Conservation (phyloP, 2,888 invertebrate species). For the Limnephilus marmoratus region DNA sequence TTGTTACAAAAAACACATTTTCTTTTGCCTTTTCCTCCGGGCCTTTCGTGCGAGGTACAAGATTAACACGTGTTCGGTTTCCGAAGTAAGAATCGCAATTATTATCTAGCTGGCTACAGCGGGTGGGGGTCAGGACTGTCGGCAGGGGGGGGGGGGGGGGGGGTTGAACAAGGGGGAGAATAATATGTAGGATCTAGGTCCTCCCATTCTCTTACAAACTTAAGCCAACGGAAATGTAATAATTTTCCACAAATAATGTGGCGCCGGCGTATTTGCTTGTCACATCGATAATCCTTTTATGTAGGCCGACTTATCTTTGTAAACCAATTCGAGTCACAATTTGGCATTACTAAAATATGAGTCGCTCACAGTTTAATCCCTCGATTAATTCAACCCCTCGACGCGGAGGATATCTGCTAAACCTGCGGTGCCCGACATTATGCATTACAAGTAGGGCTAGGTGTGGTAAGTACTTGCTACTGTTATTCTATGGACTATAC, state of each 20-base stretch:
- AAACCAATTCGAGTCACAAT: conserved; percentile 2
- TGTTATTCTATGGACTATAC: not conserved
- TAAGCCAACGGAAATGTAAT: conserved; percentile 2
- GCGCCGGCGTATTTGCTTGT: not conserved
- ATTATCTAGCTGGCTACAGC: not conserved
- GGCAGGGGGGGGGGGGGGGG: not conserved
- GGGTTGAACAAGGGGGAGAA: not conserved
- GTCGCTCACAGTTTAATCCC: not conserved
- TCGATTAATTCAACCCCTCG: not conserved
- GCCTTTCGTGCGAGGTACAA: not conserved
- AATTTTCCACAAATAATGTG: conserved; percentile 2
- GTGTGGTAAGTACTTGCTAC: not conserved
- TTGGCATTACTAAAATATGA: conserved; percentile 2
- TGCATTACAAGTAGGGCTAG: not conserved
- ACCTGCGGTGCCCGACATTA: not conserved
- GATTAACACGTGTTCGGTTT: conserved; percentile 28
- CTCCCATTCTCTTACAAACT: not conserved
- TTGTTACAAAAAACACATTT: not conserved
- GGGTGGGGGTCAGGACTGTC: not conserved
- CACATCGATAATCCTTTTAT: not conserved
- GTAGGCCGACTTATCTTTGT: conserved; percentile 2
- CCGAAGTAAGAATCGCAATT: conserved; percentile 7
- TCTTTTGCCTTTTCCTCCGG: not conserved
- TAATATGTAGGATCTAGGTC: not conserved
- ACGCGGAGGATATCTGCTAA: not conserved